Base-by-base conservation (phyloP, 2,113 vertebrate species). In the Nasalis larvatus region DNA sequence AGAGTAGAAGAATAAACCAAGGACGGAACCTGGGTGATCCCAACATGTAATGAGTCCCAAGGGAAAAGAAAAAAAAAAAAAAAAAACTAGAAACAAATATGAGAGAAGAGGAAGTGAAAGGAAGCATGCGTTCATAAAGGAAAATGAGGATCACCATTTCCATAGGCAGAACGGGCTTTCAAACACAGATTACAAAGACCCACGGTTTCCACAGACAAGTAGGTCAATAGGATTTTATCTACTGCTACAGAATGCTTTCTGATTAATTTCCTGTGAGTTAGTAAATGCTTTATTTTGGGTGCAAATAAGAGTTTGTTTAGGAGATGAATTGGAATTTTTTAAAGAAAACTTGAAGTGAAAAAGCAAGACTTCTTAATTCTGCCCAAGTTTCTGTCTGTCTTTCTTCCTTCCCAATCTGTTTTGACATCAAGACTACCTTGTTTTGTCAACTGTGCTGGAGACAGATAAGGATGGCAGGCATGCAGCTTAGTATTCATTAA, bases 341-440 rank as follows among this genome's bases (percentile, higher is more conserved):
- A 73, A 52, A 85, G 40, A 23, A 74, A n/a, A 88, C 66, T 66
- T 91, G 52, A 88, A 94, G 92, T 69, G 47, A 71, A 85, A 96
- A 89, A 49, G 56, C 32, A 47, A 80, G 93, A 89, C 69, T 95
- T 56, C 60, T 89, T 92, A 89, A 96, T 42, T 95, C 86, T 89
- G 56, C 78, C 47, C 76, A 84, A 95, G 77, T 94, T 81, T 71
- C 86, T 91, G 89, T 97, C 96, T 97, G 94, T 37, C 88, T 78
- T 77, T 45, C 91, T 97, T 97, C 97, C 95, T 97, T 91, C 35
- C 76, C 76, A 77, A 37, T 95, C 89, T 98, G 92, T 97, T 96
- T 98, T 98, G 97, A 97, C 97, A 98, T 97, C 97, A 97, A 97
- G 87, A 69, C 77, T 89, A n/a, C 54, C 87, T 97, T 97, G 96